Percentiles rank a stretch among this genome's conserved stretches.
Conservation (phyloP, 2,113 vertebrate genomes). For the Chlorodrepanis virens region DNA sequence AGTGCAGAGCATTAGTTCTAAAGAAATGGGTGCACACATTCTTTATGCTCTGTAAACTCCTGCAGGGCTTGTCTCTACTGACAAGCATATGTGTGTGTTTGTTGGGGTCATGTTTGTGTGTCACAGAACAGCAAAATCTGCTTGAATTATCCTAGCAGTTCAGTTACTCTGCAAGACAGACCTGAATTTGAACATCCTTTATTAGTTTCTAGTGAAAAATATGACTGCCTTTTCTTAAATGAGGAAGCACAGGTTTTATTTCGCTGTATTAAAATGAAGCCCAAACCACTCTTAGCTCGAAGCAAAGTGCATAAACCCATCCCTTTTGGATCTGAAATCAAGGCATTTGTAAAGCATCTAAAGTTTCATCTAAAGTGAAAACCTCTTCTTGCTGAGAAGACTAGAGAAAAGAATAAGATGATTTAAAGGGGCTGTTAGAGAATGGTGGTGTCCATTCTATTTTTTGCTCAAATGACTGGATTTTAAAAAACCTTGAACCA, state of each 20-base stretch:
- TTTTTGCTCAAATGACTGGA: neutral
- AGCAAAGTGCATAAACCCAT: neutral
- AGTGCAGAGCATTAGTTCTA: neutral
- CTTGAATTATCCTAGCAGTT: neutral
- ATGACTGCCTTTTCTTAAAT: neutral
- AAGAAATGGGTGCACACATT: neutral
- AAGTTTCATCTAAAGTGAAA: neutral
- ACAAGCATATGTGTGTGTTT: neutral
- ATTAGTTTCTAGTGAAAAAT: neutral
- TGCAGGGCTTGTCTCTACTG: neutral
- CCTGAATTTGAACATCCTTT: neutral
- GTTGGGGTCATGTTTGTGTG: neutral
- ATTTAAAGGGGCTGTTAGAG: neutral
- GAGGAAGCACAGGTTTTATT: neutral
- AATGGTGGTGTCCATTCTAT: neutral
- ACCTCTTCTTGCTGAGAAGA: neutral
- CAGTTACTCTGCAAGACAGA: neutral
- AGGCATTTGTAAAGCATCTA: neutral
- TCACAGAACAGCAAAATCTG: neutral
- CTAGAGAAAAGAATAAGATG: neutral
- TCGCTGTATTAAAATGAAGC: neutral
- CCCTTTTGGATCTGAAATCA: neutral
- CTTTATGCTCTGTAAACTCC: neutral
- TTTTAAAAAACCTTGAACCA: neutral
- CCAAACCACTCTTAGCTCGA: neutral